Evolutionary conservation across 2,797 vertebrate genomes (phyloP).

Genomic region (Ara ararauna): DNA sequence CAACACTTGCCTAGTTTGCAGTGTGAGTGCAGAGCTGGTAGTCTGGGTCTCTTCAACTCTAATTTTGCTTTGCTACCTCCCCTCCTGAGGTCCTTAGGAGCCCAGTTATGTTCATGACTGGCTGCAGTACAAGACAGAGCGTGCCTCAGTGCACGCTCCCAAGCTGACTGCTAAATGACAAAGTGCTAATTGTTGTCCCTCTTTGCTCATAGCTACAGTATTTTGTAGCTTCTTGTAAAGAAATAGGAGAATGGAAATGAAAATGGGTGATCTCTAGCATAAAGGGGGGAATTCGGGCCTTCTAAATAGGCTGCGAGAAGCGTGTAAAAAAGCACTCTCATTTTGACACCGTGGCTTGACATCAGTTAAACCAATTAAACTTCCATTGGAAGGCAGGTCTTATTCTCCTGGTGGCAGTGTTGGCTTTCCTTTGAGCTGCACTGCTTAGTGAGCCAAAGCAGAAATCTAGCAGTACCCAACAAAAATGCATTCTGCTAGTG

Average conservation of each 20-base stretch:
- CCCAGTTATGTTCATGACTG: not conserved
- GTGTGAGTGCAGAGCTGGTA: rapidly evolving
- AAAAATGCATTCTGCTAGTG: not conserved
- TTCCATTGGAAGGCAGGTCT: not conserved
- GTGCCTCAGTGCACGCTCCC: not conserved
- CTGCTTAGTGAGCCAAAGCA: not conserved
- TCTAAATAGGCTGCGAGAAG: not conserved
- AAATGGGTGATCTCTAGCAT: not conserved
- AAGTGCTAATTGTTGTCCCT: conserved; percentile 17
- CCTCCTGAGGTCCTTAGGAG: not conserved
- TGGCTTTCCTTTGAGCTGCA: not conserved
- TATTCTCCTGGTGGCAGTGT: not conserved
- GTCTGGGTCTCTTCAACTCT: not conserved
- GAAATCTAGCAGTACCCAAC: not conserved
- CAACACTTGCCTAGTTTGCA: not conserved
- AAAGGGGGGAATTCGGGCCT: not conserved
- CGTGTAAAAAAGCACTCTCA: not conserved
- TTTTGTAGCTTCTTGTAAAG: not conserved
- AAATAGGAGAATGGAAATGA: not conserved
- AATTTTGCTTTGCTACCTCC: not conserved
- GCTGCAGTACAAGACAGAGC: not conserved
- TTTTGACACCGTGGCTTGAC: not conserved
- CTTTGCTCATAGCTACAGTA: not conserved
- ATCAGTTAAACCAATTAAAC: not conserved
- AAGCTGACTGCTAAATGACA: not conserved